These are phyloP conservation scores for Cherax destructor DNA, from an alignment of 1,140 invertebrate species.

Conservation along the genomic window DNA sequence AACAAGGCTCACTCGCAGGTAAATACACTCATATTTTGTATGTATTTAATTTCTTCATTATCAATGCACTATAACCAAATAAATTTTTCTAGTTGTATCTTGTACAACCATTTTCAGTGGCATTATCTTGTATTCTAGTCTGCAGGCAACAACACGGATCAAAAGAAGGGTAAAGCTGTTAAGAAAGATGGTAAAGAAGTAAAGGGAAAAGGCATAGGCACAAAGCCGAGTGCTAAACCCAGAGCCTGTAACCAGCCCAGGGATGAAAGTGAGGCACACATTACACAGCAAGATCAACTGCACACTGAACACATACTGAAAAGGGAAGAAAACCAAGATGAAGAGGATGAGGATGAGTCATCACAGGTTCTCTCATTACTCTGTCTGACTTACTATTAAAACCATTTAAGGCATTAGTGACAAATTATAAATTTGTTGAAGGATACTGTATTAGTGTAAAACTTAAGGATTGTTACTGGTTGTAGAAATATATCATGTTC, in stretches of 20 bases:
- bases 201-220: slow-evolving; percentile 77
- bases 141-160: slow-evolving; percentile 43
- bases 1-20: no score
- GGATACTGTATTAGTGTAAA: no score
- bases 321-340: background rate
- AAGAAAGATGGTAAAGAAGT: slow-evolving; percentile 76
- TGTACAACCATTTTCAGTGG: background rate
- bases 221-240: background rate
- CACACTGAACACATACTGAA: background rate
- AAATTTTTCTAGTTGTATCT: background rate
- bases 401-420: no score
- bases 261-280: background rate
- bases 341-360: slow-evolving; percentile 31
- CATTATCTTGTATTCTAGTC: slow-evolving; percentile 17
- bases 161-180: slow-evolving; percentile 45
- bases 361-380: background rate
- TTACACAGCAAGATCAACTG: background rate
- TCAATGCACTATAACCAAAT: background rate
- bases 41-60: no score
- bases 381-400: no score
- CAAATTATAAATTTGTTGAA: no score
- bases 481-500: no score
- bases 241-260: background rate
- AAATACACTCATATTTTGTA: no score
- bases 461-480: no score